These are phyloP conservation scores for Akabosia matsudoensis DNA, from an alignment of 1,140 invertebrate genomes.

Conservation along the genomic window DNA sequence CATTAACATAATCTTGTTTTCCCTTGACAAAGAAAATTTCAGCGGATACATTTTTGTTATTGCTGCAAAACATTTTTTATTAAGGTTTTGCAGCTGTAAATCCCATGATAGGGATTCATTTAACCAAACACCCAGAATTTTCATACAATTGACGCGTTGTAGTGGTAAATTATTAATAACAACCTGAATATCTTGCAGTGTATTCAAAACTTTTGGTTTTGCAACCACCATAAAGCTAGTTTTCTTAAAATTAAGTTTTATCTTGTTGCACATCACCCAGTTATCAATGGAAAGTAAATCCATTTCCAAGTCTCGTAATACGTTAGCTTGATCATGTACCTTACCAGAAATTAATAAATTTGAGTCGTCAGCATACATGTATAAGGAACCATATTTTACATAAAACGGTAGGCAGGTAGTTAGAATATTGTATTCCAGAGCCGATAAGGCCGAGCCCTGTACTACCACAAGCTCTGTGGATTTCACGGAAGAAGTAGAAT, in stretches of 20 bases:
- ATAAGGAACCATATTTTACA: slow-evolving; percentile 19
- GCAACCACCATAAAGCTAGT: slow-evolving; percentile 6
- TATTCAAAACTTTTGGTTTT: not conserved
- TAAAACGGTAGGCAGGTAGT: slow-evolving; percentile 44
- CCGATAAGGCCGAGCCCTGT: slow-evolving; percentile 48
- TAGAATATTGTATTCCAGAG: slow-evolving; percentile 46
- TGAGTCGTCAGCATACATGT: slow-evolving; percentile 49
- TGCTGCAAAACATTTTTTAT: slow-evolving; percentile 7
- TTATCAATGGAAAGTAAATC: not conserved
- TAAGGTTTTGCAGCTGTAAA: not conserved
- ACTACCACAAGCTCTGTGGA: slow-evolving; percentile 43
- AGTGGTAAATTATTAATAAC: not conserved
- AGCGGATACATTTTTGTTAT: slow-evolving; percentile 14
- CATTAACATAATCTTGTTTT: not conserved
- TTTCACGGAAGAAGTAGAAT: not conserved
- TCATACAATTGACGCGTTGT: not conserved
- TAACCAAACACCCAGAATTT: slow-evolving; percentile 4
- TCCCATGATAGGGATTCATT: slow-evolving; percentile 4
- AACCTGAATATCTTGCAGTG: not conserved
- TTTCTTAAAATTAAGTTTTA: slow-evolving; percentile 27
- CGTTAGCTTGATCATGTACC: not conserved
- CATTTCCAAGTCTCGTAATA: not conserved
- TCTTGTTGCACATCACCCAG: not conserved
- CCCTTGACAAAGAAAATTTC: not conserved
- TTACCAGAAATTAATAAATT: slow-evolving; percentile 27